Base-by-base conservation (phyloP, 2,113 vertebrate species). In the Mesitornis unicolor region DNA sequence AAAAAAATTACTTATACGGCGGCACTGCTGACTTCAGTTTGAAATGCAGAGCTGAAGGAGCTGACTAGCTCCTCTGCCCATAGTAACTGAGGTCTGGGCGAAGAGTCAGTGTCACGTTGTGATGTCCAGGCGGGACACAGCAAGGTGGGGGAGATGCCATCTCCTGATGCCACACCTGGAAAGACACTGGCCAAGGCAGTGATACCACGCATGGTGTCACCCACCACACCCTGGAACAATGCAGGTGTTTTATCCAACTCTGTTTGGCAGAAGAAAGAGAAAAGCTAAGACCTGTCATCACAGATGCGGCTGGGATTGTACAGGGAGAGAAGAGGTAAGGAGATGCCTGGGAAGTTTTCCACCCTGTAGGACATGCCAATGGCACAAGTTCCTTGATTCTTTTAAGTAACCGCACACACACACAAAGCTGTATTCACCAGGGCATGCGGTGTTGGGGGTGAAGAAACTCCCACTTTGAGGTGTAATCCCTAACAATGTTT, bases 171-270 rank as follows among this genome's bases (percentile, higher is more conserved):
- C 88, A 88, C 91, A 59, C 92, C 95, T 95, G 92, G 9, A 28
- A 33, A 93, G 84, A 8, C 38, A 50, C 3, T 10, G 18, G 36
- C 81, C 2, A 1, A 89, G 74, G 45, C 2, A 2, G 25, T 96
- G 93, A 93, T 70, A 51, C 89, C 83, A 95, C 54, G 53, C 0
- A 7, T 83, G 83, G 61, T 95, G 84, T 82, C 89, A 95, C 81
- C 61, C 73, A 77, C 95, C 94, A 96, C 92, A 35, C 94, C 96
- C 94, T 90, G 77, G 15, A 76, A 94, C 71, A 81, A 71, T 53
- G 71, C 43, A 35, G 20, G 31, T 48, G 56, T 90, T 85, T n/a
- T 67, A 48, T 60, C 83, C 61, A 67, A 8, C 42, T 21, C 36
- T 43, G 84, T 35, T 51, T 94, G 88, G 77, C 67, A 91, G 26